phyloP scores from a whole-genome alignment of 2,113 vertebrate genomes.

The Synchiropus splendidus region DNA sequence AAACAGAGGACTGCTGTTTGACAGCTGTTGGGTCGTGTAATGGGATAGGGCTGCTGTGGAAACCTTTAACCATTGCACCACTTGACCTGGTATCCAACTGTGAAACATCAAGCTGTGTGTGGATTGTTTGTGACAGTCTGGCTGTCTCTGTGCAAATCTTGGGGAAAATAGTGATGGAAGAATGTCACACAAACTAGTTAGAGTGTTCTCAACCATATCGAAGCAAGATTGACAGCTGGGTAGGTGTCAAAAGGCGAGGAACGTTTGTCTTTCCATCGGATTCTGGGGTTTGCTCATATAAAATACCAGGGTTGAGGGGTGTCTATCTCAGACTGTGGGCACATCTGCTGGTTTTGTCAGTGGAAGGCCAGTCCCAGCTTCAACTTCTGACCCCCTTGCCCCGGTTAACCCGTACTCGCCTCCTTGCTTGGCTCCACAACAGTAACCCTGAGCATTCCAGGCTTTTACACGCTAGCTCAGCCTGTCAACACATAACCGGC shows the following conservation, averaged over 20 bases:
- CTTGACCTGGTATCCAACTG: slow-evolving; percentile 40
- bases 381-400: slow-evolving; percentile 48
- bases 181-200: too few relatives aligned
- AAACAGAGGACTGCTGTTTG: slow-evolving; percentile 48
- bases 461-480: slow-evolving; percentile 10
- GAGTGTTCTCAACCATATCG: too few relatives aligned
- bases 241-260: too few relatives aligned
- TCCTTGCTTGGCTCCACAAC: slow-evolving; percentile 16
- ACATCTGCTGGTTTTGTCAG: slow-evolving; percentile 49
- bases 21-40: slow-evolving; percentile 42
- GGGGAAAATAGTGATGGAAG: slow-evolving; percentile 10
- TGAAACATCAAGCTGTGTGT: slow-evolving; percentile 38
- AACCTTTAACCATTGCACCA: slow-evolving; percentile 26
- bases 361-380: slow-evolving; percentile 37
- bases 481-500: slow-evolving; percentile 18
- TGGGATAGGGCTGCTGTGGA: slow-evolving; percentile 39
- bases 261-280: too few relatives aligned
- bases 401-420: slow-evolving; percentile 41
- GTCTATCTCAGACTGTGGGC: slow-evolving; percentile 23
- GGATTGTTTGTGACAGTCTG: slow-evolving; percentile 30
- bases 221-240: too few relatives aligned
- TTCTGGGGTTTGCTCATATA: too few relatives aligned
- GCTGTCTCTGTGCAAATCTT: slow-evolving; percentile 6
- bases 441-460: slow-evolving; percentile 20
- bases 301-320: too few relatives aligned